These are phyloP conservation scores for Butastur rufipennis DNA, from an alignment of 2,113 vertebrate genomes.

Conservation along the genomic window DNA sequence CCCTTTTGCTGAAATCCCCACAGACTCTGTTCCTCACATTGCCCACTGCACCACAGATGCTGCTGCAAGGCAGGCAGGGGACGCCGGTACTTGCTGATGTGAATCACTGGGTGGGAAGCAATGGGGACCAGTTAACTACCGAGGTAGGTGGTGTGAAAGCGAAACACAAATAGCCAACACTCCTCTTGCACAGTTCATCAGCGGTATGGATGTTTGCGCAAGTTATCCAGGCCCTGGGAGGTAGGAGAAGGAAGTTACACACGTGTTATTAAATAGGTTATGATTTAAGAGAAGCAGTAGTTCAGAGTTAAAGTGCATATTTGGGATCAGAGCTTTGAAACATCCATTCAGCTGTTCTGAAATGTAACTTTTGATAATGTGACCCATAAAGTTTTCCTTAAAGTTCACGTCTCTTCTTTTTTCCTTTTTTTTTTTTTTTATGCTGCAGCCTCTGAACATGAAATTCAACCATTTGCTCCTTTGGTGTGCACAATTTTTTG, in stretches of 20 bases:
- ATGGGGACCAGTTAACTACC: neutral
- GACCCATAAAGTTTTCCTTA: neutral
- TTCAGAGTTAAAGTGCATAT: neutral
- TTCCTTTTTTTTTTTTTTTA: neutral
- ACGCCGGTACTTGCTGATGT: neutral
- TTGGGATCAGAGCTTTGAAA: neutral
- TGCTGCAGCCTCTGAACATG: neutral
- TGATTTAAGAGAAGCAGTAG: neutral
- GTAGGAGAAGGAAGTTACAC: neutral
- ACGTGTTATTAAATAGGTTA: neutral
- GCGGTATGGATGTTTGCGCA: fast-evolving
- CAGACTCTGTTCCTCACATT: fast-evolving
- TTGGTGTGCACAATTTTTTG: neutral
- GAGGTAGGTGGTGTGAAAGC: neutral
- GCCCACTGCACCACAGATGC: too few species aligned
- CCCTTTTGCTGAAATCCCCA: neutral
- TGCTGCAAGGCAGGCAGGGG: neutral
- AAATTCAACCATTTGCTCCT: slow-evolving; percentile 11
- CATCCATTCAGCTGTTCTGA: neutral
- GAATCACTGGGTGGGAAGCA: neutral
- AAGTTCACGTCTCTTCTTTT: neutral
- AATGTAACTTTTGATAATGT: slow-evolving; percentile 7
- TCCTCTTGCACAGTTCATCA: neutral
- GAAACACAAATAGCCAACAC: fast-evolving
- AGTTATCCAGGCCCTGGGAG: neutral